Percentiles rank a stretch among this genome's conserved stretches.
Conservation (phyloP, 2,113 vertebrate species). For the Oryzias celebensis region DNA sequence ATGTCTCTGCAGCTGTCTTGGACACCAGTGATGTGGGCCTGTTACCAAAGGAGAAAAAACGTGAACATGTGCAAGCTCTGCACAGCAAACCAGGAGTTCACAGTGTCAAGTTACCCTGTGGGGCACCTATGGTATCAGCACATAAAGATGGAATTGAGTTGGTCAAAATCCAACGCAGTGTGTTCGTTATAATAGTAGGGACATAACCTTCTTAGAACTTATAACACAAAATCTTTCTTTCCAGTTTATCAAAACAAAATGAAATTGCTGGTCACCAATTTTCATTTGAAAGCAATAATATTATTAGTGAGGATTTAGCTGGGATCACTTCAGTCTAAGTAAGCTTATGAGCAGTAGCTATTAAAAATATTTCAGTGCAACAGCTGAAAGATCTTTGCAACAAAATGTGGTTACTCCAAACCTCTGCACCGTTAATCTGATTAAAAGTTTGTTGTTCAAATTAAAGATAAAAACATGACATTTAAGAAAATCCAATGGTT, state of each 20-base stretch:
- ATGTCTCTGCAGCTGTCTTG: constrained; percentile 66
- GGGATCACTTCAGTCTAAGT: constrained; percentile 60
- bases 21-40: constrained; percentile 37
- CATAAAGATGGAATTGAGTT: background rate
- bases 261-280: constrained; percentile 51
- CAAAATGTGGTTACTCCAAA: constrained; percentile 8
- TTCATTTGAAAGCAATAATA: constrained; percentile 50
- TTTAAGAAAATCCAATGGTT: constrained; percentile 18
- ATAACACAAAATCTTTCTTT: constrained; percentile 35
- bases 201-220: constrained; percentile 19
- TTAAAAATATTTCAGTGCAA: constrained; percentile 1
- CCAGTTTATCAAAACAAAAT: constrained; percentile 62
- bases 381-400: background rate
- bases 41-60: constrained; percentile 30
- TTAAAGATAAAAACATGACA: constrained; percentile 4
- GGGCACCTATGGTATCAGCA: background rate
- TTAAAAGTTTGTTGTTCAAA: background rate
- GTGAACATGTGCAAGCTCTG: constrained; percentile 5
- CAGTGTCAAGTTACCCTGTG: background rate
- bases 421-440: background rate
- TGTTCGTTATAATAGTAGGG: constrained; percentile 19
- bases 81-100: background rate
- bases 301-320: constrained; percentile 64
- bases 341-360: constrained; percentile 45
- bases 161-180: constrained; percentile 6